Percentiles rank a stretch among this genome's conserved stretches.
Evolutionary conservation across 2,888 invertebrate species (phyloP).

Genomic region (Buathra laborator): DNA sequence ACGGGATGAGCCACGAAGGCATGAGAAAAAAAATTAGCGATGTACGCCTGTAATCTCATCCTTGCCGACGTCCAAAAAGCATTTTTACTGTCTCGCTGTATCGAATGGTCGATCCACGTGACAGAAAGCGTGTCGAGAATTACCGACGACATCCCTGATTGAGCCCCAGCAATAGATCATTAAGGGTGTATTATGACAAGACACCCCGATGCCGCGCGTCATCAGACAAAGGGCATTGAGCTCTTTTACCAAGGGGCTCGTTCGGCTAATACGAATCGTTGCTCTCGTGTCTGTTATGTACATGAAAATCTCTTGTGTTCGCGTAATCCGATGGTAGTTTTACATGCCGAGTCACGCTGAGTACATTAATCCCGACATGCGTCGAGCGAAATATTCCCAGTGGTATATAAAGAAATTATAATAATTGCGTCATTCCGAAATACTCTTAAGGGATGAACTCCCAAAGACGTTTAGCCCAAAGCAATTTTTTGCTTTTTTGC

Average conservation of each 20-base stretch:
- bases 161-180: slow-evolving; percentile 82
- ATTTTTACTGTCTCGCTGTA: slow-evolving; percentile 54
- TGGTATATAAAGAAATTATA: slow-evolving; percentile 6
- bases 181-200: slow-evolving; percentile 84
- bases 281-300: slow-evolving; percentile 31
- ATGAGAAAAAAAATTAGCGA: slow-evolving; percentile 81
- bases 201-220: slow-evolving; percentile 73
- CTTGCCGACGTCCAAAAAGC: slow-evolving; percentile 67
- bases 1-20: slow-evolving; percentile 11
- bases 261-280: slow-evolving; percentile 52
- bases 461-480: not conserved
- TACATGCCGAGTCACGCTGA: slow-evolving; percentile 59
- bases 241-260: slow-evolving; percentile 68
- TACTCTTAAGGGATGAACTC: not conserved
- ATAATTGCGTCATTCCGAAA: slow-evolving; percentile 18
- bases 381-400: slow-evolving; percentile 20
- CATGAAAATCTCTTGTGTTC: slow-evolving; percentile 64
- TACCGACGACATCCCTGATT: slow-evolving; percentile 78
- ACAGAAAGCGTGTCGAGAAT: slow-evolving; percentile 82
- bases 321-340: slow-evolving; percentile 63
- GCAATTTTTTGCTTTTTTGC: not conserved
- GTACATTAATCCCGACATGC: slow-evolving; percentile 51
- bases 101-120: slow-evolving; percentile 81
- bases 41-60: slow-evolving; percentile 79
- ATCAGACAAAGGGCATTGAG: slow-evolving; percentile 68